A percentile compares a stretch with the other conserved stretches of the same genome.
Conservation (phyloP, 2,888 invertebrate species). For the Oscheius onirici region DNA sequence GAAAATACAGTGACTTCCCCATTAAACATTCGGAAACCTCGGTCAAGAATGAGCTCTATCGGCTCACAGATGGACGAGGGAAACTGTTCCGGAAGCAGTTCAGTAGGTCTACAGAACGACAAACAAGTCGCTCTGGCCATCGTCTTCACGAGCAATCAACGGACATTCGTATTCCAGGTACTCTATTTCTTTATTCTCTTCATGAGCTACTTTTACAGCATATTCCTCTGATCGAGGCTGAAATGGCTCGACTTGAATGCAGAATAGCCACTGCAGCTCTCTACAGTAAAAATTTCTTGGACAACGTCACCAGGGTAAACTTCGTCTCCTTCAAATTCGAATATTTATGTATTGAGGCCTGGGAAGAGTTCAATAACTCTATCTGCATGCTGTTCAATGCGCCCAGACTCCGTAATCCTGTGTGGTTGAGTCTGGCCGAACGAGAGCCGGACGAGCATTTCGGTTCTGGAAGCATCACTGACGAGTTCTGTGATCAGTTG, state of each 20-base stretch:
- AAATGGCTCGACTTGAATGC: conserved; percentile 55
- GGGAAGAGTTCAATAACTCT: conserved; percentile 49
- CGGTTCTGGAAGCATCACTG: too few species aligned
- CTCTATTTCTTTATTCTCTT: background rate
- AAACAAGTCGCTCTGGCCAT: conserved; percentile 45
- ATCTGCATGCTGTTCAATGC: conserved; percentile 64
- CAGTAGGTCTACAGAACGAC: background rate
- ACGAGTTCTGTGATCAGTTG: conserved; percentile 58
- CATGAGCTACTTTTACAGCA: conserved; percentile 44
- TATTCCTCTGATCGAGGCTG: conserved; percentile 64
- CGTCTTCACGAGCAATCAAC: conserved; percentile 33
- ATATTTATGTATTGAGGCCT: conserved; percentile 44
- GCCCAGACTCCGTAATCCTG: conserved; percentile 57
- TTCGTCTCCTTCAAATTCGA: background rate
- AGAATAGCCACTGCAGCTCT: conserved; percentile 47
- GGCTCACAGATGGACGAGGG: conserved; percentile 43
- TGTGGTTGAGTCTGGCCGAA: conserved; percentile 58
- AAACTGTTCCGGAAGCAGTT: background rate
- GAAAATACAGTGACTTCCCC: background rate
- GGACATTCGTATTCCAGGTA: conserved; percentile 44
- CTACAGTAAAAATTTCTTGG: conserved; percentile 53
- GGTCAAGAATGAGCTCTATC: conserved; percentile 30
- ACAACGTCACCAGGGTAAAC: conserved; percentile 49
- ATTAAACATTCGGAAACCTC: conserved; percentile 3
- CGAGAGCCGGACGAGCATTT: conserved; percentile 39